phyloP scores from a whole-genome alignment of 1,140 invertebrate species.

The Nymphalis io region DNA sequence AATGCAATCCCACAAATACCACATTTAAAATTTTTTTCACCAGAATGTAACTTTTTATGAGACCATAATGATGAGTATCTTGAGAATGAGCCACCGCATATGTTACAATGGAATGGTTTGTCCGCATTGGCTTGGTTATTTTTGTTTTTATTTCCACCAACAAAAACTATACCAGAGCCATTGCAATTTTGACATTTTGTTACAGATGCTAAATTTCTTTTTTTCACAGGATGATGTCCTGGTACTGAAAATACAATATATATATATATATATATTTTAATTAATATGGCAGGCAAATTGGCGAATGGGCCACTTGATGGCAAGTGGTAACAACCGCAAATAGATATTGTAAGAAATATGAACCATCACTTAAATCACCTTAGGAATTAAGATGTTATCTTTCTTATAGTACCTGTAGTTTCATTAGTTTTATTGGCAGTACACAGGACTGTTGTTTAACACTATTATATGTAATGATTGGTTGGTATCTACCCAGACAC shows the following conservation, averaged over 20 bases:
- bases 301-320: too few relatives aligned
- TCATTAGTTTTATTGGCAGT: too few relatives aligned
- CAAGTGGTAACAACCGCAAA: too few relatives aligned
- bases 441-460: too few relatives aligned
- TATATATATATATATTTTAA: slow-evolving; percentile 3
- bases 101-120: slow-evolving; percentile 93
- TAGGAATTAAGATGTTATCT: too few relatives aligned
- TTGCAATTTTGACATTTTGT: slow-evolving; percentile 94
- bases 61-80: slow-evolving; percentile 93
- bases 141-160: slow-evolving; percentile 83
- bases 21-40: slow-evolving; percentile 95
- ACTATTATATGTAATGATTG: too few relatives aligned
- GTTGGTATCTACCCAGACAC: too few relatives aligned
- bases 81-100: slow-evolving; percentile 91
- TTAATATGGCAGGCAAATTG: too few relatives aligned
- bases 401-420: too few relatives aligned
- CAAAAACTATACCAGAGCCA: slow-evolving; percentile 91
- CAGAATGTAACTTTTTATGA: slow-evolving; percentile 91
- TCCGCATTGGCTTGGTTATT: slow-evolving; percentile 81
- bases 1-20: slow-evolving; percentile 96
- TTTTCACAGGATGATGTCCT: slow-evolving; percentile 90
- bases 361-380: too few relatives aligned
- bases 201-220: slow-evolving; percentile 89
- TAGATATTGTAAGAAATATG: too few relatives aligned
- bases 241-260: slow-evolving; percentile 68